Base-by-base conservation (phyloP, 2,888 invertebrate species). In the Diabrotica balteata region DNA sequence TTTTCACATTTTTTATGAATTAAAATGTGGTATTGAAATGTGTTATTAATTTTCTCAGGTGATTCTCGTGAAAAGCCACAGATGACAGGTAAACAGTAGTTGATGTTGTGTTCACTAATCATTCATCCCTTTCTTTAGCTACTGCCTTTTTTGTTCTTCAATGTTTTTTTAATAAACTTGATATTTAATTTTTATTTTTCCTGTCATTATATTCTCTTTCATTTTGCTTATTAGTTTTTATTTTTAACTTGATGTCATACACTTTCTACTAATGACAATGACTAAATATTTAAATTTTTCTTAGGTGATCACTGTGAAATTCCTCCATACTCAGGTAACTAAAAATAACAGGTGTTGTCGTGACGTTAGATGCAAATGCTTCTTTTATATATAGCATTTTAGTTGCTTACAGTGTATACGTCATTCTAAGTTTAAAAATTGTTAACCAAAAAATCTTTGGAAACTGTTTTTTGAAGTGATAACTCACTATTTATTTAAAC, bases 301-400 rank as follows among this genome's bases (percentile, higher is more conserved):
- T 57, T 70, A 73, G 73, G 69, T 73, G 67, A 68, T 67, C 43
- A 60, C 54, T 60, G 64, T 44, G 71, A 73, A 55, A 59, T 64
- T 43, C 60, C 63, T 32, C 68, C 61, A 42, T 68, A 69, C 53
- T 59, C 71, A 73, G 73, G 73, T 73, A 73, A 73, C 66, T 47
- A 60, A 57, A 60, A 67, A 43, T 7, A 49, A 53, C 62, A 53
- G 51, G 17, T 69, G 63, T 64, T 58, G 60, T 51, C 22, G 32
- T 32, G 32, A 32, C 32, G 32, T 32, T 32, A 32, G 32, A 5
- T 32, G 32, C 32, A 49, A 64, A 52, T 7, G 64, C 42, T 58
- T 66, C 10, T 63, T 11, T 47, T 47, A 47, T 8, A 49, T 42
- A 22, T 49, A 45, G 42, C 10, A 10, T 6, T n/a, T 61, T 22